Base-by-base conservation (phyloP, 2,888 invertebrate species). In the Notodonta dromedarius region DNA sequence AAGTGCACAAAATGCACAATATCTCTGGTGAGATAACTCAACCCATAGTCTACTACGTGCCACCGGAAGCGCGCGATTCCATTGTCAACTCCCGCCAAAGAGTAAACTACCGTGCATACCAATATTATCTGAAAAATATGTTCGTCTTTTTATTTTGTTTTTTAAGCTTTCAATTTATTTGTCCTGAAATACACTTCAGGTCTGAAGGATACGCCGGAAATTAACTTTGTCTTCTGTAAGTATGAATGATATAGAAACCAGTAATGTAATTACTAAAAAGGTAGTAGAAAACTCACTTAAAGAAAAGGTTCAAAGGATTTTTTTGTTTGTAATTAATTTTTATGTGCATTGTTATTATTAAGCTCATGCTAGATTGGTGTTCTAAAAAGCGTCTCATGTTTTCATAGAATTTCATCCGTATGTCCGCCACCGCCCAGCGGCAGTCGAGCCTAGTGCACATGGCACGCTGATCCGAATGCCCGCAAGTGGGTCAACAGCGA, bases 401-500 rank as follows among this genome's bases (percentile, higher is more conserved):
- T 14, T n/a, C 14, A 50, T 24, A 14, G 7, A 7, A 14, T 14
- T 6, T 14, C 14, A 50, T 16, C 50, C 40, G 57, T 58, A 63
- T 46, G 39, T 56, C 56, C 9, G 24, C n/a, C 48, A 57, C 56
- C 61, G 57, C 32, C 51, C 48, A 52, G 9, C 39, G 35, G 60
- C 57, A 70, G 65, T 67, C 70, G 63, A 69, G 61, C 58, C 44
- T 48, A 50, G 56, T 46, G 55, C 52, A 50, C 60, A 55, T 59
- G 55, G 63, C 61, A 64, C 61, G 62, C 63, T 61, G 59, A 67
- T 63, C 61, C 58, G 65, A 61, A 66, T 67, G 69, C 57, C 63
- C 62, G 64, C 71, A 80, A 78, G 67, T 79, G 69, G 79, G 76
- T 74, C 77, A 74, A 70, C 76, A 70, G 67, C 59, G 67, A 64